phyloP scores from a whole-genome alignment of 2,113 vertebrate species.

The Sarotherodon lohbergeri region DNA sequence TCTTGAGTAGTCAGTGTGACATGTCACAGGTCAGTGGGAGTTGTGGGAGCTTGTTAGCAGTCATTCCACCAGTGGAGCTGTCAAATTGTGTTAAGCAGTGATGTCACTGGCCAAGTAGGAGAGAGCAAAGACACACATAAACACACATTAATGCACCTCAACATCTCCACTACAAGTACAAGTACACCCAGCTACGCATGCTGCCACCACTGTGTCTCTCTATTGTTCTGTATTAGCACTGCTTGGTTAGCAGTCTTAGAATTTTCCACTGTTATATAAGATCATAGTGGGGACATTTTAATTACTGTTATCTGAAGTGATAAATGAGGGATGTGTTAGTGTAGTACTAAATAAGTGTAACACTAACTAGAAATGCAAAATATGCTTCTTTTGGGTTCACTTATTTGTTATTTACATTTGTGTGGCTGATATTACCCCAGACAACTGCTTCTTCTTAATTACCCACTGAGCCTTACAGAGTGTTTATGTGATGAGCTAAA shows the following conservation, averaged over 20 bases:
- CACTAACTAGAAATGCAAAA: neutral
- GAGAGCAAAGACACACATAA: neutral
- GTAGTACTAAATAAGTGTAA: neutral
- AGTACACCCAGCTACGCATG: neutral
- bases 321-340: neutral
- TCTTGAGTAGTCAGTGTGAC: neutral
- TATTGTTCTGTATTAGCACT: neutral
- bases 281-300: neutral
- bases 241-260: neutral
- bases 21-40: neutral
- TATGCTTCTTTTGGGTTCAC: neutral
- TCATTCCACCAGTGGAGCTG: slow-evolving; percentile 26
- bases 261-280: neutral
- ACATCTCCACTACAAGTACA: neutral
- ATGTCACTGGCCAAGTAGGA: neutral
- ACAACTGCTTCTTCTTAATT: neutral
- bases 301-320: neutral
- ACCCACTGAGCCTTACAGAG: neutral
- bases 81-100: slow-evolving; percentile 17
- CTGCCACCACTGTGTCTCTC: neutral
- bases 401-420: neutral
- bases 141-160: neutral
- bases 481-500: neutral
- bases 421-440: neutral
- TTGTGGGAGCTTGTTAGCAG: slow-evolving; percentile 17